A percentile compares a stretch with the other conserved stretches of the same genome.
Conservation (phyloP, 2,888 invertebrate species). For the Lycaena phlaeas region DNA sequence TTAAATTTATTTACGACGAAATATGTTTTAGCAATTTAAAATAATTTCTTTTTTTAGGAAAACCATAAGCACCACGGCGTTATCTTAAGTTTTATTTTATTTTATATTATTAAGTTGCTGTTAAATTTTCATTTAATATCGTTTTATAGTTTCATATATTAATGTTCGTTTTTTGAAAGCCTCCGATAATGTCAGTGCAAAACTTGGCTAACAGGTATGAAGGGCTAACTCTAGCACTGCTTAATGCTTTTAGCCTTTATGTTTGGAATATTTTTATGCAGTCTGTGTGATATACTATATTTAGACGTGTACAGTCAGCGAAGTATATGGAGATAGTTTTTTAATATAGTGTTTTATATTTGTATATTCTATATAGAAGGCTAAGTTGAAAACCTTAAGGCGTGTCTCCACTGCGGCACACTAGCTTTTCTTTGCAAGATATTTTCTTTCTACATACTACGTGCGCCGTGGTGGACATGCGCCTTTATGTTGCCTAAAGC, state of each 20-base stretch:
- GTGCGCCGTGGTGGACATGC: too few relatives aligned
- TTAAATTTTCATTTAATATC: conserved; percentile 15
- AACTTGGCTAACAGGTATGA: background rate
- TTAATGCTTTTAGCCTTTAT: background rate
- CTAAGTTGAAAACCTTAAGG: too few relatives aligned
- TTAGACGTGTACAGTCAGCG: background rate
- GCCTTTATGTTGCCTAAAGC: too few relatives aligned
- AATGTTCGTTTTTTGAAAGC: conserved; percentile 6
- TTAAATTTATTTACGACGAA: conserved; percentile 4
- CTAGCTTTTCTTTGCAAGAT: too few relatives aligned
- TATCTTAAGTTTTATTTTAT: conserved; percentile 16
- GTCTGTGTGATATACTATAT: background rate
- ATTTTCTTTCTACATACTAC: too few relatives aligned
- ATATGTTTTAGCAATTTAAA: conserved; percentile 9
- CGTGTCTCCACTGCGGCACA: too few relatives aligned
- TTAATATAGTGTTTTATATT: too few relatives aligned
- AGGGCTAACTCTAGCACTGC: background rate
- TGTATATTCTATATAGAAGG: too few relatives aligned
- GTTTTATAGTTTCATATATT: conserved; percentile 5
- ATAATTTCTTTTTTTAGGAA: conserved; percentile 1
- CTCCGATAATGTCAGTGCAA: conserved; percentile 6
- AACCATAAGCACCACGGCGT: conserved; percentile 19
- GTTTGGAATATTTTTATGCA: background rate
- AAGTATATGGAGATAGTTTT: background rate
- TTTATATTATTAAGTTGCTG: conserved; percentile 18